Percentiles rank a stretch among this genome's conserved stretches.
Conservation (phyloP, 2,113 vertebrate species). For the Ictidomys tridecemlineatus region DNA sequence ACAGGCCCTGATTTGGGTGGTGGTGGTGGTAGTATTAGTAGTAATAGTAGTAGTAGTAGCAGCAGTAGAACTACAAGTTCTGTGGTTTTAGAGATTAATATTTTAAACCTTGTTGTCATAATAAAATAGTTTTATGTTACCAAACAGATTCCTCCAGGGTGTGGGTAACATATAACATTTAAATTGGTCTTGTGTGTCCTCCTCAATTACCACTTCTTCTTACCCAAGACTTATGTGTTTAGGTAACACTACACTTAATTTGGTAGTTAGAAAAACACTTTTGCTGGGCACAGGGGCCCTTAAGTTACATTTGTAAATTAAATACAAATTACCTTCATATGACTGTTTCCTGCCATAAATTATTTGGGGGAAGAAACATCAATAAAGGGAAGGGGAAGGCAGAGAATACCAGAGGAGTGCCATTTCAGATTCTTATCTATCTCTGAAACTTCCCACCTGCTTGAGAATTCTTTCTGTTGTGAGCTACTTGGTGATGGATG, state of each 20-base stretch:
- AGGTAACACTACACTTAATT: not conserved
- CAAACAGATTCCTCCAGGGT: not conserved
- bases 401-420: not conserved
- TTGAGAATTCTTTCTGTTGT: not conserved
- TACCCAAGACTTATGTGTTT: not conserved
- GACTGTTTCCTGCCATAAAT: not conserved
- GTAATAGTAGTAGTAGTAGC: not conserved
- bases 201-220: not conserved
- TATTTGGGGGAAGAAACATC: not conserved
- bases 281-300: not conserved
- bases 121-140: constrained; percentile 38
- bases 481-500: not conserved
- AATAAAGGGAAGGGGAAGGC: not conserved
- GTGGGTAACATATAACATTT: constrained; percentile 3
- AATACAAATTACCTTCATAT: not conserved
- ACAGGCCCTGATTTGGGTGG: not conserved
- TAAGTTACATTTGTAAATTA: constrained; percentile 36
- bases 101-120: not conserved
- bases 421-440: constrained; percentile 22
- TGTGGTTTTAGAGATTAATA: constrained; percentile 40
- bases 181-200: constrained; percentile 32
- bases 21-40: not conserved
- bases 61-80: not conserved
- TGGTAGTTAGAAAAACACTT: not conserved
- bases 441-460: not conserved